These are phyloP conservation scores for Diacarnus erythraeanus DNA, from an alignment of 37 sponge, comb jelly and placozoan species.

Conservation along the genomic window DNA sequence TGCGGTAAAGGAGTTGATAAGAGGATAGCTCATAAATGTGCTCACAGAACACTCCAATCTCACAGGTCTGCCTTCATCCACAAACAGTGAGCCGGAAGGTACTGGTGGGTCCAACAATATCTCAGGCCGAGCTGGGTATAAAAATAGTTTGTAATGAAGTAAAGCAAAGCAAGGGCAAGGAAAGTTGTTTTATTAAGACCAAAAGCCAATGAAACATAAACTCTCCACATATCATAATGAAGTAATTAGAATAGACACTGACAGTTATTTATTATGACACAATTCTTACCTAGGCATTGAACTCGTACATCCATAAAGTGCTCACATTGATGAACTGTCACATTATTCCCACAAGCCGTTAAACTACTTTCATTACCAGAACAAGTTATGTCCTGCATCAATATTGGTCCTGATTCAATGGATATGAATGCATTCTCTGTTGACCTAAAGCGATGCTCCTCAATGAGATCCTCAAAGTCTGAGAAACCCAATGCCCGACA, in stretches of 20 bases:
- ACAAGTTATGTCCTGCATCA: not conserved
- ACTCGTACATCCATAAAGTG: not conserved
- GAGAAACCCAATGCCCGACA: constrained; percentile 1
- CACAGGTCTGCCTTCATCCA: not conserved
- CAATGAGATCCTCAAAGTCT: not conserved
- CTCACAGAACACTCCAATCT: not conserved
- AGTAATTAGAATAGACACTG: not conserved
- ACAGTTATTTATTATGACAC: not conserved
- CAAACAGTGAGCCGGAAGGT: not conserved
- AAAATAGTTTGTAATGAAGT: not conserved
- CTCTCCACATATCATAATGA: not conserved
- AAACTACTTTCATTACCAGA: not conserved
- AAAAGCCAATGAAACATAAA: too few species aligned
- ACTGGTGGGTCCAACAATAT: constrained; percentile 5
- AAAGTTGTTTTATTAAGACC: not conserved
- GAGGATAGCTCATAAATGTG: not conserved
- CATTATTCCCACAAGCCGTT: not conserved
- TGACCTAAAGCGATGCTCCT: too few species aligned
- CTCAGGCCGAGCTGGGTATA: not conserved
- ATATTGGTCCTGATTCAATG: not conserved
- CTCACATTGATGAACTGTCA: too few species aligned
- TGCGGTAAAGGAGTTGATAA: not conserved
- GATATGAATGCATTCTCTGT: not conserved
- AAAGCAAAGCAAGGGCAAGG: not conserved
- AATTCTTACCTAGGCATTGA: not conserved